Percentiles rank a stretch among this genome's conserved stretches.
phyloP scores from a whole-genome alignment of 2,888 invertebrate genomes.

The Pterostichus niger region DNA sequence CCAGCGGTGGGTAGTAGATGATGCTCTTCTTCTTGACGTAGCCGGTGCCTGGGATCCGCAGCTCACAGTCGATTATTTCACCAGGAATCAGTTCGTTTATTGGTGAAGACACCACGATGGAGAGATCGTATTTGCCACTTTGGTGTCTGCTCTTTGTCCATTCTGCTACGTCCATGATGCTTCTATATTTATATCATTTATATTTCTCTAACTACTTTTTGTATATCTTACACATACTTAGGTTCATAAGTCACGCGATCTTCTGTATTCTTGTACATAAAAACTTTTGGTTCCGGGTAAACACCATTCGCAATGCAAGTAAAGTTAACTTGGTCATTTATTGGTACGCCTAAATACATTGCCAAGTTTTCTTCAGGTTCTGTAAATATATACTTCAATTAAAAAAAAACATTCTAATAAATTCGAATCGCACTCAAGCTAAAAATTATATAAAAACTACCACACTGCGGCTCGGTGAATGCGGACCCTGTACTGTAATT shows the following conservation, averaged over 20 bases:
- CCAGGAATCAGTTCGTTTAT: conserved; percentile 72
- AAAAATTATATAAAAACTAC: too few relatives aligned
- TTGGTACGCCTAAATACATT: conserved; percentile 71
- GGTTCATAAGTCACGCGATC: conserved; percentile 47
- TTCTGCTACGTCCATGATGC: conserved; percentile 73
- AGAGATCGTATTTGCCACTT: conserved; percentile 73
- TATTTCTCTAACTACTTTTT: background rate
- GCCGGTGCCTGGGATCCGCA: conserved; percentile 76
- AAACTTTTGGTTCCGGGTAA: conserved; percentile 76
- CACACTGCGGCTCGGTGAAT: too few relatives aligned
- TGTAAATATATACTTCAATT: conserved; percentile 66
- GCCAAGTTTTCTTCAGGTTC: conserved; percentile 74
- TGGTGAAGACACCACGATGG: conserved; percentile 72
- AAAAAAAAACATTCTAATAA: conserved; percentile 7
- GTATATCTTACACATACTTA: background rate
- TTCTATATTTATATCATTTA: conserved; percentile 69
- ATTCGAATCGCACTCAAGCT: too few relatives aligned
- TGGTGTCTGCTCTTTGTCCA: conserved; percentile 74
- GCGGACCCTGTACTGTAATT: too few relatives aligned
- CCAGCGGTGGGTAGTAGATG: conserved; percentile 74
- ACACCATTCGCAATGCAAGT: conserved; percentile 76
- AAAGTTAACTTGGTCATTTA: conserved; percentile 75
- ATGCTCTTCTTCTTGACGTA: conserved; percentile 75
- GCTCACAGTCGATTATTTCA: conserved; percentile 75
- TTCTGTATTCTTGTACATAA: conserved; percentile 73